Percentiles rank a stretch among this genome's conserved stretches.
These are phyloP conservation scores for Carapus acus DNA, from an alignment of 2,797 vertebrate species.

Conservation along the genomic window DNA sequence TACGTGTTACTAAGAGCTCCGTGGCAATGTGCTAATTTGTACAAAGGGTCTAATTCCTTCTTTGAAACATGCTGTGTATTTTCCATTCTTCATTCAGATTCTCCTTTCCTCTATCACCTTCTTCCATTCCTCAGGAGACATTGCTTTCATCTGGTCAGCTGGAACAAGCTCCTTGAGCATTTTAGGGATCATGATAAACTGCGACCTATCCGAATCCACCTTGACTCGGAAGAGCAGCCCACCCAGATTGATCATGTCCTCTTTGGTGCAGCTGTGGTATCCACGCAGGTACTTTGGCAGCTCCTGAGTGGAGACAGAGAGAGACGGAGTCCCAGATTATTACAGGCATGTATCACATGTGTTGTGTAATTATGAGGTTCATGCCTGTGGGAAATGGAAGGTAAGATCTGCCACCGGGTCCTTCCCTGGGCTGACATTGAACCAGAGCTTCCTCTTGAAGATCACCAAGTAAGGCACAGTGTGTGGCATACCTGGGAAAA, in stretches of 20 bases:
- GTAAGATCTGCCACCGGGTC: conserved; percentile 82
- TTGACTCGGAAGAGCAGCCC: conserved; percentile 82
- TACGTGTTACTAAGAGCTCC: no score
- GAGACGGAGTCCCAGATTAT: neutral
- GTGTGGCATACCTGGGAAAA: conserved; percentile 56
- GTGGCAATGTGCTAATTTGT: no score
- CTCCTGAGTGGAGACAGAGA: conserved; percentile 70
- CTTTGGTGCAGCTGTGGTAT: conserved; percentile 80
- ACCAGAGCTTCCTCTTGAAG: conserved; percentile 93
- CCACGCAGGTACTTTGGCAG: conserved; percentile 86
- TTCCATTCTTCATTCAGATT: neutral
- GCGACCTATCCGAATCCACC: conserved; percentile 75
- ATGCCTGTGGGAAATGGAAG: conserved; percentile 94
- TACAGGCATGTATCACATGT: neutral
- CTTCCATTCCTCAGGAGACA: conserved; percentile 86
- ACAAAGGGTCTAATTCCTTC: no score
- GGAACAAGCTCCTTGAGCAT: conserved; percentile 85
- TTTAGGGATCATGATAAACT: conserved; percentile 80
- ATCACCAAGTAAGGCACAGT: conserved; percentile 75
- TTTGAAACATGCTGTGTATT: no score
- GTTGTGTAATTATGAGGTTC: neutral
- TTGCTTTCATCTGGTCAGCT: conserved; percentile 73
- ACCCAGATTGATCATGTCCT: conserved; percentile 78
- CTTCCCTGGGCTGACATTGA: conserved; percentile 84
- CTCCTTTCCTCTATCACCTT: conserved; percentile 73